Conservation (phyloP, 2,113 vertebrate genomes). For the Gobio gobio region DNA sequence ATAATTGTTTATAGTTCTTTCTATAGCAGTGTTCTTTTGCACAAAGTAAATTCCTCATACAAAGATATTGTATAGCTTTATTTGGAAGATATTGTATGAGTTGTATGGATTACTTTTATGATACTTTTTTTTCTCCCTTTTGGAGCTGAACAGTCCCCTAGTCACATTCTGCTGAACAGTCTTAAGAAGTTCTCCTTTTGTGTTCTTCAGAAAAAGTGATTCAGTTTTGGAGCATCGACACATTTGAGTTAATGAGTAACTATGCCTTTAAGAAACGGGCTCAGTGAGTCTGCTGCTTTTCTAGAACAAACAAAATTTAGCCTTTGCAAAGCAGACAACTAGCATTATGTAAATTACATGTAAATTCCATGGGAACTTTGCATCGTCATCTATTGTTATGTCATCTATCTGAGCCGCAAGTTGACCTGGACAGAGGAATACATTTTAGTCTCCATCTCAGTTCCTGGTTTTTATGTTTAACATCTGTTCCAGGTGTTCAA, state of each 20-base stretch:
- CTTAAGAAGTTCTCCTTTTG: background rate
- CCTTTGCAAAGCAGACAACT: constrained; percentile 35
- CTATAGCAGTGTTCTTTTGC: too few species aligned
- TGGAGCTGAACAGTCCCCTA: background rate
- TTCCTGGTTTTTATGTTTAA: background rate
- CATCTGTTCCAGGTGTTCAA: background rate
- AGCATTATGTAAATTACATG: constrained; percentile 23
- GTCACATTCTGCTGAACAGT: background rate
- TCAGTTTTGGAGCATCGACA: background rate
- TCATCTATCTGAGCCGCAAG: background rate
- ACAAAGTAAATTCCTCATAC: background rate
- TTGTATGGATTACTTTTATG: background rate
- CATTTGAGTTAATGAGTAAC: background rate
- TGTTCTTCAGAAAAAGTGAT: background rate
- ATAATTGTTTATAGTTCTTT: too few species aligned
- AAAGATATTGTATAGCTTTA: background rate
- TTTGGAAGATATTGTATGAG: background rate
- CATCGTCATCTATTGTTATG: background rate
- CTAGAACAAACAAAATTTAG: constrained; percentile 13
- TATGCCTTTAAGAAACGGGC: background rate
- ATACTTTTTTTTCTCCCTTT: background rate
- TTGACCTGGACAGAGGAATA: background rate
- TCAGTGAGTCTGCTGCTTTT: background rate
- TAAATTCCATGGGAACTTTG: background rate
- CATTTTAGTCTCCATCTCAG: background rate